Evolutionary conservation across 2,888 invertebrate species (phyloP).

Genomic region (Drosophila kuntzei): DNA sequence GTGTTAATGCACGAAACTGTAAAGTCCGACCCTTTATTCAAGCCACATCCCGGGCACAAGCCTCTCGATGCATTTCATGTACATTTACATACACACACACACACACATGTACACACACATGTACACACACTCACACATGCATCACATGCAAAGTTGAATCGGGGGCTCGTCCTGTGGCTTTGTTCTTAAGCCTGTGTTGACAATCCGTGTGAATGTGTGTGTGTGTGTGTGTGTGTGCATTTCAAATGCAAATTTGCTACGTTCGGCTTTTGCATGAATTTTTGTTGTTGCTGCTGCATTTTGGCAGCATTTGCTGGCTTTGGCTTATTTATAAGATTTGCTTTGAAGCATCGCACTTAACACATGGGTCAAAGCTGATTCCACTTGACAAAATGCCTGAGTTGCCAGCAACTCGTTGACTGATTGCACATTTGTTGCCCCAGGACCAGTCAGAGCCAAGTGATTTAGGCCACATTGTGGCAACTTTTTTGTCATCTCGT

Average conservation of each 20-base stretch:
- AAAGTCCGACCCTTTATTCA: constrained; percentile 59
- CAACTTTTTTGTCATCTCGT: constrained; percentile 8
- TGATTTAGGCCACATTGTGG: constrained; percentile 48
- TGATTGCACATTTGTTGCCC: constrained; percentile 59
- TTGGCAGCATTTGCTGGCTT: constrained; percentile 57
- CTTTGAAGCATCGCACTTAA: constrained; percentile 64
- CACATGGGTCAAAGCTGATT: constrained; percentile 73
- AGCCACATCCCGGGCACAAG: constrained; percentile 30
- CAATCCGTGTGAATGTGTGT: constrained; percentile 43
- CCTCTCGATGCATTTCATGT: constrained; percentile 61
- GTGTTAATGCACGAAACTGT: constrained; percentile 78
- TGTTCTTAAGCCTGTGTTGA: constrained; percentile 65
- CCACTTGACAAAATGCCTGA: constrained; percentile 66
- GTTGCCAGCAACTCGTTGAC: constrained; percentile 43
- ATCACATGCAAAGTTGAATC: constrained; percentile 42
- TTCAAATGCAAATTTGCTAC: constrained; percentile 71
- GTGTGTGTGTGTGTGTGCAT: constrained; percentile 32
- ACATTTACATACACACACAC: constrained; percentile 42
- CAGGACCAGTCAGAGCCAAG: constrained; percentile 5
- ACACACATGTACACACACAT: constrained; percentile 12
- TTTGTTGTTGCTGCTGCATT: constrained; percentile 33
- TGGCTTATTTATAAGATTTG: constrained; percentile 77
- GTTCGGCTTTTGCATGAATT: constrained; percentile 40
- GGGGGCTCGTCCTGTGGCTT: constrained; percentile 47
- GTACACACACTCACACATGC: constrained; percentile 29